Percentiles rank a stretch among this genome's conserved stretches.
These are phyloP conservation scores for Pseudonaja textilis DNA, from an alignment of 2,113 vertebrate species.

Conservation along the genomic window DNA sequence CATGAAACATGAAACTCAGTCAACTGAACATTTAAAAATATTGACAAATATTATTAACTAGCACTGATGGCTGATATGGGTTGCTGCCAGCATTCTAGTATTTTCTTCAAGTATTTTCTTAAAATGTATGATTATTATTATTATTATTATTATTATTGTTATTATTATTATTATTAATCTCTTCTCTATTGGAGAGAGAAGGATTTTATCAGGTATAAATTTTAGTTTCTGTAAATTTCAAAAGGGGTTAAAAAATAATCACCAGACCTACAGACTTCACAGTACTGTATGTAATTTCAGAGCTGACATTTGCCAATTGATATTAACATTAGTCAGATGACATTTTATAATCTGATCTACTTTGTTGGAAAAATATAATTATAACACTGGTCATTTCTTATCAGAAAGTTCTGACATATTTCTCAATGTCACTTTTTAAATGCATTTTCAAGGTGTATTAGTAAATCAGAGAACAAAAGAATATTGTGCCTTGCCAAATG, in stretches of 20 bases:
- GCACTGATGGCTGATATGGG: no score
- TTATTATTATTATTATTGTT: no score
- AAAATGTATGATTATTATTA: no score
- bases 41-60: no score
- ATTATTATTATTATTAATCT: not conserved
- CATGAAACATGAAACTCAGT: no score
- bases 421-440: not conserved
- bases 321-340: not conserved
- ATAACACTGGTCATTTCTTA: not conserved
- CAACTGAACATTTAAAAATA: no score
- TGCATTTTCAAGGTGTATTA: not conserved
- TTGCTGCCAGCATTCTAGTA: no score
- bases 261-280: not conserved
- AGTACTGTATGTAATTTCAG: not conserved
- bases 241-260: not conserved
- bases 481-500: not conserved
- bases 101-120: no score
- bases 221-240: constrained; percentile 13
- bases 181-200: not conserved
- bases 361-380: constrained; percentile 1
- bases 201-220: not conserved
- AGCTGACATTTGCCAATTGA: not conserved
- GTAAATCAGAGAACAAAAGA: not conserved
- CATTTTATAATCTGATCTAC: not conserved
- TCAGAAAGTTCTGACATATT: not conserved